These are phyloP conservation scores for Folsomia candida DNA, from an alignment of 2,888 invertebrate genomes.

Conservation along the genomic window DNA sequence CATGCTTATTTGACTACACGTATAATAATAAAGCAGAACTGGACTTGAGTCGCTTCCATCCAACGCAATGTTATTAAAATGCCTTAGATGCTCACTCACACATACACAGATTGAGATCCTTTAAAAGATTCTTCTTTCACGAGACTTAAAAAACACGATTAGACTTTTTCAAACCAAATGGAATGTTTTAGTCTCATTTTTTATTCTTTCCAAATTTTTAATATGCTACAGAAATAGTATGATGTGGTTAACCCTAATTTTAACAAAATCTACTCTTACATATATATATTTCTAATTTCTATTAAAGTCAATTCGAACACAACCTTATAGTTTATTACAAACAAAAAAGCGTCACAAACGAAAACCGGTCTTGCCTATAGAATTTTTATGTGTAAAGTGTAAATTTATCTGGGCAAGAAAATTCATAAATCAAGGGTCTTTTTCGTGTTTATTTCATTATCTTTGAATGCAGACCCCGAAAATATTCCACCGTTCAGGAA, in stretches of 20 bases:
- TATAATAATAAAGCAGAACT: background rate
- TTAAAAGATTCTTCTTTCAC: background rate
- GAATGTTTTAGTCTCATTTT: background rate
- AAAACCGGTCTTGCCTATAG: background rate
- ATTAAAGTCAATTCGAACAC: too few species aligned
- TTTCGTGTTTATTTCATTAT: background rate
- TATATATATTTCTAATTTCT: too few species aligned
- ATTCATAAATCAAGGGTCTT: conserved; percentile 1
- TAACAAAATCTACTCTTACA: too few species aligned
- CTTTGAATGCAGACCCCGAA: background rate
- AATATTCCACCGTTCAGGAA: background rate
- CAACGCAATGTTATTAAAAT: background rate
- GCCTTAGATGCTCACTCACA: background rate
- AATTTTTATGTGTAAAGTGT: background rate
- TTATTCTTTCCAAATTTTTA: background rate
- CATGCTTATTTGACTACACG: background rate
- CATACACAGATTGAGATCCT: background rate
- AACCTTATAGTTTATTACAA: too few species aligned
- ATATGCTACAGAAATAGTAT: too few species aligned
- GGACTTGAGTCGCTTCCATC: background rate
- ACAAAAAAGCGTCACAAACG: background rate
- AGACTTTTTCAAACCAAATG: background rate
- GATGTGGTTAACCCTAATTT: background rate
- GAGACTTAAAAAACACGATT: background rate
- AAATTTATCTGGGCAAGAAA: background rate